Base-by-base conservation (phyloP, 1,140 invertebrate species). In the Drosophila serrata region DNA sequence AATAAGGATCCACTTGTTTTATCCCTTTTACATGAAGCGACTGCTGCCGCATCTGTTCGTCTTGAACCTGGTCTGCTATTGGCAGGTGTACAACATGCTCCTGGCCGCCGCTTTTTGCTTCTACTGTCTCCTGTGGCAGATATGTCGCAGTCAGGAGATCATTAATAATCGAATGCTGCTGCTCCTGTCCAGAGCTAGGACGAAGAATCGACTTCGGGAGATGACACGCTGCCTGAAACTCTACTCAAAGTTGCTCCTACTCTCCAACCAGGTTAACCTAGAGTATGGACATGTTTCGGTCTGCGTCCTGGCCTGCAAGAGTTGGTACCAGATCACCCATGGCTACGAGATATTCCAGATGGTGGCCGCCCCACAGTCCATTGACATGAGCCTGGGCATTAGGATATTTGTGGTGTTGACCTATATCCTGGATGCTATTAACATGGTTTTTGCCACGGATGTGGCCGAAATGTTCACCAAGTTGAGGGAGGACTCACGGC, bases 311-410 rank as follows among this genome's bases (percentile, higher is more conserved):
- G 74, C 75, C 57, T 70, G 74, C 51, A 78, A 78, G 6, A 58
- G 63, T 22, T 78, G 74, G 75, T 78, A 62, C 29, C 74, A 78
- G 24, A 78, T 78, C 17, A 69, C 57, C 40, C 70, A 35, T 37
- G 75, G 75, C 49, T 78, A 78, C 42, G 75, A 78, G 42, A 62
- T 78, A 29, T 77, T 45, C 43, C 37, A 57, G 8, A 78, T 78
- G 31, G 13, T 78, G 22, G 33, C 45, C 6, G 64, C 65, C 11
- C 75, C 75, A 0, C 19, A 58, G 6, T 61, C 74, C 2, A 24
- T 55, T 0, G 58, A 78, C 11, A 24, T 69, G n/a, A 70, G 19
- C 15, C 29, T 57, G 7, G 5, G 48, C 13, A 13, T 78, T 35
- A 31, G 57, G 1, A 1, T 70, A 3, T 78, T 70, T 39, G 64